phyloP scores from a whole-genome alignment of 2,888 invertebrate genomes.

The Imbricaverruca yamaguchii region DNA sequence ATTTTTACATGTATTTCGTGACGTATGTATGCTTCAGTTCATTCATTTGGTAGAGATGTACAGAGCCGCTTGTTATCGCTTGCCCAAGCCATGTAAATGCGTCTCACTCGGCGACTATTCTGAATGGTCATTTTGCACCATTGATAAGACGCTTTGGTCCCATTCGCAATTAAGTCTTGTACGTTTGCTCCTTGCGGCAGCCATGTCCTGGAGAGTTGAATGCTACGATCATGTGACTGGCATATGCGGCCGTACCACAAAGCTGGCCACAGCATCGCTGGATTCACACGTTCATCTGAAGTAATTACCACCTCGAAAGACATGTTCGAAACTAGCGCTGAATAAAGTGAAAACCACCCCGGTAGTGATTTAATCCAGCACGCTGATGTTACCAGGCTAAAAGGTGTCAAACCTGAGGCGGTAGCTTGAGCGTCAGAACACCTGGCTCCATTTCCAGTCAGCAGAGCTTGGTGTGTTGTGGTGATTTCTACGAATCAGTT shows the following conservation, averaged over 20 bases:
- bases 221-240: background rate
- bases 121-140: background rate
- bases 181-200: background rate
- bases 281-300: background rate
- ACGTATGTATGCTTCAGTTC: background rate
- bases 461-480: too few relatives aligned
- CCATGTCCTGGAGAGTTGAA: background rate
- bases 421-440: too few relatives aligned
- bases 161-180: background rate
- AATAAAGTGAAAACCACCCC: background rate
- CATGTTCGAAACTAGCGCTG: background rate
- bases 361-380: background rate
- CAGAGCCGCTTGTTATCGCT: background rate
- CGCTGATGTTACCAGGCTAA: background rate
- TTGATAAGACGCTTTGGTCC: background rate
- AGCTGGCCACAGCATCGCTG: background rate
- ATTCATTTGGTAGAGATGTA: background rate
- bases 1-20: background rate
- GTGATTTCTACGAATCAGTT: background rate
- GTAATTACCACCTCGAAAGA: background rate
- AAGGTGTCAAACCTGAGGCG: too few relatives aligned
- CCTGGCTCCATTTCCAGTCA: too few relatives aligned
- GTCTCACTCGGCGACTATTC: background rate
- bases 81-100: too few relatives aligned
- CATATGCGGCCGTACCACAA: background rate